Percentiles rank a stretch among this genome's conserved stretches.
Conservation (phyloP, 2,113 vertebrate species). For the Anolis carolinensis region DNA sequence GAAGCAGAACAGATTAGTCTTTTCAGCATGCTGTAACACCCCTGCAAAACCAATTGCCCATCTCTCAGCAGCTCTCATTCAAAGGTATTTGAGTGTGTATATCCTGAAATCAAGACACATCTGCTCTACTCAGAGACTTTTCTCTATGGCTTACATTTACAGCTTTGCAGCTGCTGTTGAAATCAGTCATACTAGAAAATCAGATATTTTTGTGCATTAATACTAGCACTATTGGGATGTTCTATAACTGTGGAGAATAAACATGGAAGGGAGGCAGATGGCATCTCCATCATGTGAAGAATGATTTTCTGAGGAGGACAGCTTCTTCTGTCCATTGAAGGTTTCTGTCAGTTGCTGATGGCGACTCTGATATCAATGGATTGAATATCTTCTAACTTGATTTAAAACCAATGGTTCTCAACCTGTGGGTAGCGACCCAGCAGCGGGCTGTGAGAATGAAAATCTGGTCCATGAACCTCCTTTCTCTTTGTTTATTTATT, state of each 20-base stretch:
- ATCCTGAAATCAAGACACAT: neutral
- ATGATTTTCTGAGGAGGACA: too few relatives aligned
- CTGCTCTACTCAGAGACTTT: neutral
- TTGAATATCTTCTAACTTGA: too few relatives aligned
- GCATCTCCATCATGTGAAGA: too few relatives aligned
- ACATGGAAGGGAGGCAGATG: neutral
- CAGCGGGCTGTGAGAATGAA: too few relatives aligned
- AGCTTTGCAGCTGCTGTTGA: neutral
- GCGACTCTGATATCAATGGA: too few relatives aligned
- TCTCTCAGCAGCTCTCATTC: neutral
- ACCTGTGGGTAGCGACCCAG: too few relatives aligned
- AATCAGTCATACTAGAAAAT: neutral
- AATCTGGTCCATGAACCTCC: too few relatives aligned
- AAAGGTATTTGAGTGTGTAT: neutral
- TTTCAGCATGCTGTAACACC: neutral
- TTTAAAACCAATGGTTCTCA: too few relatives aligned
- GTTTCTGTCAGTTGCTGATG: too few relatives aligned
- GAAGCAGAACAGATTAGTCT: neutral
- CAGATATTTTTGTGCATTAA: neutral
- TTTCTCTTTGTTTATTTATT: too few relatives aligned
- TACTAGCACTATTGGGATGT: neutral
- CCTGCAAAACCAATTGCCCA: neutral
- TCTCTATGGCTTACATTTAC: neutral
- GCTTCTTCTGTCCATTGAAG: too few relatives aligned
- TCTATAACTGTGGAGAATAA: neutral